A percentile compares a stretch with the other conserved stretches of the same genome.
Evolutionary conservation across 2,888 invertebrate species (phyloP).

Genomic region (Heliconius ethilla): DNA sequence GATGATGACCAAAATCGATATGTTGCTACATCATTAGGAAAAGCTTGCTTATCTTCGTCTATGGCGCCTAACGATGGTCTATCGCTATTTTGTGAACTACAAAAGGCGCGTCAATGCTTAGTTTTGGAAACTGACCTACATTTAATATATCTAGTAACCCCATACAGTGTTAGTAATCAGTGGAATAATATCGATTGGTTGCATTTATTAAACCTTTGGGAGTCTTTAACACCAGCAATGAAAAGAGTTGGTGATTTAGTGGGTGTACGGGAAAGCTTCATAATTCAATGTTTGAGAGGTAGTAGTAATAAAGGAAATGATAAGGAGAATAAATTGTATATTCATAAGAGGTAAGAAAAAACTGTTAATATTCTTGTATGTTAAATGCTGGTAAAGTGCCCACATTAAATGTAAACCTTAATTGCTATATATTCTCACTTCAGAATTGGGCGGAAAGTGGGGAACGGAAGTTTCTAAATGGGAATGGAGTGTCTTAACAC

Average conservation of each 20-base stretch:
- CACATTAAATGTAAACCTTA: too few relatives aligned
- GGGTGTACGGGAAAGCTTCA: constrained; percentile 93
- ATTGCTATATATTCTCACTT: too few relatives aligned
- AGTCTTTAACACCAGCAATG: constrained; percentile 88
- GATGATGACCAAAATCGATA: constrained; percentile 79
- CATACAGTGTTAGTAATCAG: constrained; percentile 92
- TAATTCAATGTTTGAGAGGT: constrained; percentile 89
- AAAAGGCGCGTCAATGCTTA: constrained; percentile 93
- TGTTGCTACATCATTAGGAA: constrained; percentile 92
- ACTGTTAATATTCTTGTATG: too few relatives aligned
- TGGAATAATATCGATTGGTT: constrained; percentile 92
- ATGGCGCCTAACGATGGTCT: constrained; percentile 97
- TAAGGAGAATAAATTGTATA: constrained; percentile 79
- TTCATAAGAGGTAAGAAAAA: constrained; percentile 83
- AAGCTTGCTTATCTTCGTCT: constrained; percentile 95
- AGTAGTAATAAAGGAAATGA: constrained; percentile 82
- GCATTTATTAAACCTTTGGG: constrained; percentile 90
- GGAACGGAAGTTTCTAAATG: too few relatives aligned
- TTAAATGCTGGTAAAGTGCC: too few relatives aligned
- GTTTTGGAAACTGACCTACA: constrained; percentile 97
- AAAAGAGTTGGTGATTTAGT: constrained; percentile 93
- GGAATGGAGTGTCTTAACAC: too few relatives aligned
- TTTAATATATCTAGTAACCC: constrained; percentile 96
- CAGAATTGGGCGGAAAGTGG: too few relatives aligned
- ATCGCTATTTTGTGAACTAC: constrained; percentile 92